These are phyloP conservation scores for Rhinogobio ventralis DNA, from an alignment of 2,797 vertebrate genomes.

Conservation along the genomic window DNA sequence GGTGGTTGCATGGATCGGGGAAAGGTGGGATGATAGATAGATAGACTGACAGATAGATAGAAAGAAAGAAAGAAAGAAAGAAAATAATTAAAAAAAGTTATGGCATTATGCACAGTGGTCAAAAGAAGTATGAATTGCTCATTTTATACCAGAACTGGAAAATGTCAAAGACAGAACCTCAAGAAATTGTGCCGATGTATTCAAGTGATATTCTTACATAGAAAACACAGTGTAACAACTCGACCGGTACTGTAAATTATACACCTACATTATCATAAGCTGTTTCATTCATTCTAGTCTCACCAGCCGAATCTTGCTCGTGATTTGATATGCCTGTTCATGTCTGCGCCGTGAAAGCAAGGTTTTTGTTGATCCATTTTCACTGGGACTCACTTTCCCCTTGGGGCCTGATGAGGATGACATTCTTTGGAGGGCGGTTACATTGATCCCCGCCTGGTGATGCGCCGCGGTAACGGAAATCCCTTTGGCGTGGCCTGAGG, in stretches of 20 bases:
- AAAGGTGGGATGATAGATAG: too few species aligned
- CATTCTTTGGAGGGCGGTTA: conserved; percentile 43
- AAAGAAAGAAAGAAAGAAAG: background rate
- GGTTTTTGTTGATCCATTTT: conserved; percentile 48
- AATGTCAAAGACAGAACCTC: background rate
- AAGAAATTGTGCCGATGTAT: background rate
- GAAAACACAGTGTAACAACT: background rate
- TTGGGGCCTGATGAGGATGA: conserved; percentile 47
- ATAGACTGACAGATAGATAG: background rate
- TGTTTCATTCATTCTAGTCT: conserved; percentile 17
- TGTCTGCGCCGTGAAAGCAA: conserved; percentile 10
- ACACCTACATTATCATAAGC: conserved; percentile 32
- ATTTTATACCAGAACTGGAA: background rate
- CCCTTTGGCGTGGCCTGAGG: conserved; percentile 51
- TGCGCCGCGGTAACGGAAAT: conserved; percentile 39
- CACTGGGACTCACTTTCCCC: conserved; percentile 41
- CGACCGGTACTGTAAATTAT: background rate
- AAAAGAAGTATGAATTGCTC: background rate
- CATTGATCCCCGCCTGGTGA: conserved; percentile 40
- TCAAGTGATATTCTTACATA: background rate
- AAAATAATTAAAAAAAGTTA: background rate
- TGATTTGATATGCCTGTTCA: conserved; percentile 31
- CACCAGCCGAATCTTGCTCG: conserved; percentile 1
- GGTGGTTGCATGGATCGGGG: too few species aligned
- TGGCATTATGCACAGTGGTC: background rate